Base-by-base conservation (phyloP, 1,140 invertebrate genomes). In the Sycophila sp. region DNA sequence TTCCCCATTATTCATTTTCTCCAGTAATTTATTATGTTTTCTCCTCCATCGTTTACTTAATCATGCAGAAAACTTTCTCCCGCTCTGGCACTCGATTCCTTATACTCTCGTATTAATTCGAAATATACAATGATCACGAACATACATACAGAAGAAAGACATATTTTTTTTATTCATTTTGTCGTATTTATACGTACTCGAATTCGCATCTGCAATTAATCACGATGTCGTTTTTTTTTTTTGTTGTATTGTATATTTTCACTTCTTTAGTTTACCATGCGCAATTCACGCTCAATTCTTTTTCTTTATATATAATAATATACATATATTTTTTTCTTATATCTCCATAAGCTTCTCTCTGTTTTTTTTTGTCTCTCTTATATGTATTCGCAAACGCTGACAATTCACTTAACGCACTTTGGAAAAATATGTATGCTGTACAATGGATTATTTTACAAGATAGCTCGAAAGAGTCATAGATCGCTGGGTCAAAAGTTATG, bases 361-460 rank as follows among this genome's bases (percentile, higher is more conserved):
- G 47, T 69, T 53, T 64, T 75, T 62, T 69, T 55, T n/a, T 49
- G 42, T 58, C 53, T 42, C 34, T 40, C 56, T 65, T n/a, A 38
- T 49, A 69, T 34, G 34, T 45, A 63, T 26, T 66, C 65, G 28
- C 40, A 60, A 65, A 69, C 28, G 22, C 51, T 42, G 40, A 74
- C 76, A 76, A 79, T 83, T 83, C 75, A 77, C 75, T 72, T 77
- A 78, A 80, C 73, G 73, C 77, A 78, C 77, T 80, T 79, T 84
- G 81, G 79, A 84, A 83, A 84, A 84, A 84, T 84, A 84, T 83
- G 76, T 78, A 79, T 78, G 77, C 79, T 84, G 79, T 84, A 77
- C 80, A 82, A 77, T 72, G 75, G 76, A 77, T 71, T 79, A 79
- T 82, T 71, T 83, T 82, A 83, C 80, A 84, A 77, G 74, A 75